phyloP scores from a whole-genome alignment of 2,888 invertebrate species.

The Torymus aiolomorphi region DNA sequence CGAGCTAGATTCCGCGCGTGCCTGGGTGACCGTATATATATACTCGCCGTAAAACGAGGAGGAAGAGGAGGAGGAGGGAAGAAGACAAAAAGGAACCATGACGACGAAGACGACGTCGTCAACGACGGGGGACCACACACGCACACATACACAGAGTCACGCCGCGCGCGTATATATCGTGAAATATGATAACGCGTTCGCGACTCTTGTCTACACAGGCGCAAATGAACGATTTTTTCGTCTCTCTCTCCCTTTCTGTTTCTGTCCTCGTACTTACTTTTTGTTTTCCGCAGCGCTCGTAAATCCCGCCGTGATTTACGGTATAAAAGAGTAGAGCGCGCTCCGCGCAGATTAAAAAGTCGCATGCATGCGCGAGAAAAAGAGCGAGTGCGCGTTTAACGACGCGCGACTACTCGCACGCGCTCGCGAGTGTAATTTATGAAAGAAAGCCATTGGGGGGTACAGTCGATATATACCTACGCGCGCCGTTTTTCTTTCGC shows the following conservation, averaged over 20 bases:
- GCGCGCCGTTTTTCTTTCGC: not conserved
- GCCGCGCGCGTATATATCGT: constrained; percentile 65
- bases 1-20: not conserved
- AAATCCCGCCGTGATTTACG: constrained; percentile 54
- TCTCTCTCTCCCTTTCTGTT: not conserved
- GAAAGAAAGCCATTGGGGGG: constrained; percentile 53
- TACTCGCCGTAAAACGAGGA: not conserved
- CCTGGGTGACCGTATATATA: too few species aligned
- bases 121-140: too few species aligned
- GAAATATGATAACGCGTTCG: constrained; percentile 72
- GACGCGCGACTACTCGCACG: constrained; percentile 47
- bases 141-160: too few species aligned
- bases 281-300: constrained; percentile 46
- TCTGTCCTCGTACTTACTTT: not conserved
- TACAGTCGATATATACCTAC: constrained; percentile 26
- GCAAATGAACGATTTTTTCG: constrained; percentile 49
- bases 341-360: constrained; percentile 43
- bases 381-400: constrained; percentile 37
- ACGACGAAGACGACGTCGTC: too few species aligned
- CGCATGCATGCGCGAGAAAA: not conserved
- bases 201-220: constrained; percentile 54
- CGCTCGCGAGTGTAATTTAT: constrained; percentile 50
- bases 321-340: constrained; percentile 30
- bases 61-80: not conserved
- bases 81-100: too few species aligned